A percentile compares a stretch with the other conserved stretches of the same genome.
Evolutionary conservation across 2,888 invertebrate species (phyloP).

Genomic region (Acronicta aceris): DNA sequence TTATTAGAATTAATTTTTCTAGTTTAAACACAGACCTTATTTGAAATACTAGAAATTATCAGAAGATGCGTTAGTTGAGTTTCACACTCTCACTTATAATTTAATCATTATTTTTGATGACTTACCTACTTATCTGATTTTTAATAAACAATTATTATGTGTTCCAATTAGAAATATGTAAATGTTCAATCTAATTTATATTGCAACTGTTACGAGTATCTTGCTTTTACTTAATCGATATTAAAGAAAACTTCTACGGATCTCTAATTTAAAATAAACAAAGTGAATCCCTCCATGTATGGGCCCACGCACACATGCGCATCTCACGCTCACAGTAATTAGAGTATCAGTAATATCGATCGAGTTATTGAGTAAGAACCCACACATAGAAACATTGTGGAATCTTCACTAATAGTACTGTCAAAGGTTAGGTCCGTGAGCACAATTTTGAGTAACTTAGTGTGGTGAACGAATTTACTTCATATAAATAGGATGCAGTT

Average conservation of each 20-base stretch:
- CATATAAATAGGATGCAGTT: constrained; percentile 84
- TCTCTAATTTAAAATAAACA: constrained; percentile 59
- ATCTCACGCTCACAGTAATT: constrained; percentile 69
- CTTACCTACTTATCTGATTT: too few species aligned
- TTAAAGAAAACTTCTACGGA: constrained; percentile 35
- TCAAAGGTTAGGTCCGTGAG: constrained; percentile 87
- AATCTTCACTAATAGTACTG: constrained; percentile 65
- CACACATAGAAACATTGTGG: constrained; percentile 62
- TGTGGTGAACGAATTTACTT: constrained; percentile 82
- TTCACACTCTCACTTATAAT: too few species aligned
- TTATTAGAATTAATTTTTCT: too few species aligned
- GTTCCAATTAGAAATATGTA: too few species aligned
- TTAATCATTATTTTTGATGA: too few species aligned
- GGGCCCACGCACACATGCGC: constrained; percentile 52
- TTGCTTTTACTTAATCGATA: too few species aligned
- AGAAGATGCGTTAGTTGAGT: too few species aligned
- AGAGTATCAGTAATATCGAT: constrained; percentile 80
- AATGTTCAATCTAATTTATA: too few species aligned
- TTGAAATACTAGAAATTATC: too few species aligned
- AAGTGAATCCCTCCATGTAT: constrained; percentile 58
- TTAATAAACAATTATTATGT: too few species aligned
- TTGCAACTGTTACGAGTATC: too few species aligned
- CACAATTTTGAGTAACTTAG: constrained; percentile 74
- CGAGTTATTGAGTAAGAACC: constrained; percentile 76
- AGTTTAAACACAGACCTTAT: too few species aligned